phyloP scores from a whole-genome alignment of 2,113 vertebrate species.

The Trematomus loennbergii region DNA sequence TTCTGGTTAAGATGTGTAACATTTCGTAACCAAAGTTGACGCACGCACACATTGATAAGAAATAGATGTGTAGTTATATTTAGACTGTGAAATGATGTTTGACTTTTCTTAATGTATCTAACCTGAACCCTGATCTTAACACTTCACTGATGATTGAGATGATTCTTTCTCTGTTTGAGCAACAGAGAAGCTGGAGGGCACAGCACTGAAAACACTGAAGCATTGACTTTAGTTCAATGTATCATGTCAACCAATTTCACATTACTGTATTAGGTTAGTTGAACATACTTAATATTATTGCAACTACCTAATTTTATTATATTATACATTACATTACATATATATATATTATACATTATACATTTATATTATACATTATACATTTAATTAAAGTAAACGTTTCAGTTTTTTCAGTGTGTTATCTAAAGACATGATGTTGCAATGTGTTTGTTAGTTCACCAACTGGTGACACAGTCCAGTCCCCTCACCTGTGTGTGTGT shows the following conservation, averaged over 20 bases:
- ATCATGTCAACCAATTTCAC: too few relatives aligned
- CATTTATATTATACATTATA: too few relatives aligned
- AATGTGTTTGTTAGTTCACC: background rate
- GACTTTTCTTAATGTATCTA: background rate
- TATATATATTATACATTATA: too few relatives aligned
- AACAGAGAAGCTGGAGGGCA: background rate
- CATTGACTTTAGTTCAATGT: too few relatives aligned
- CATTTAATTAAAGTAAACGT: too few relatives aligned
- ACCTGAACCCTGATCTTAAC: background rate
- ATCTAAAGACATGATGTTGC: background rate
- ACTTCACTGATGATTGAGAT: background rate
- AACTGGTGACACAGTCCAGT: slow-evolving; percentile 1
- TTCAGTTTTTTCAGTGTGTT: background rate
- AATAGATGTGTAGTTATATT: background rate
- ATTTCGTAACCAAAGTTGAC: background rate
- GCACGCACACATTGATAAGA: background rate
- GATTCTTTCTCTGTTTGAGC: background rate
- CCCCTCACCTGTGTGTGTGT: background rate
- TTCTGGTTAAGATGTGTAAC: background rate
- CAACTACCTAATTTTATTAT: too few relatives aligned
- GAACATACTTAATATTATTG: too few relatives aligned
- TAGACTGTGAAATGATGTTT: background rate
- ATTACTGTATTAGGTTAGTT: too few relatives aligned
- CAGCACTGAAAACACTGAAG: too few relatives aligned
- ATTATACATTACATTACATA: too few relatives aligned